Conservation (phyloP, 1,140 invertebrate species). For the Idris sp. region DNA sequence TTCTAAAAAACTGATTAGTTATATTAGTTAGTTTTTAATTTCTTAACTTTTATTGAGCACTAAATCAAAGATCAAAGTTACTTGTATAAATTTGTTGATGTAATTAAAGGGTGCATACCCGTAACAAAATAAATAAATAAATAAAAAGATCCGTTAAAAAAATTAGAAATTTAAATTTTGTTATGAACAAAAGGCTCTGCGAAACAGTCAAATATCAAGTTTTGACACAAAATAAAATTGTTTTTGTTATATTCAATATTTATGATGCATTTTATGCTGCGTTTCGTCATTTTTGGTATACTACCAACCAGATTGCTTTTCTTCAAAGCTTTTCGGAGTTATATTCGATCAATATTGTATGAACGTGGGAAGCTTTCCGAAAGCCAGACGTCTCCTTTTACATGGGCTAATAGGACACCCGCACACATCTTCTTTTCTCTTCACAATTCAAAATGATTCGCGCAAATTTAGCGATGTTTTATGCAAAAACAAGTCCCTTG, state of each 20-base stretch:
- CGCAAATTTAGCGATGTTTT: constrained; percentile 35
- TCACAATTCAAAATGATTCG: constrained; percentile 47
- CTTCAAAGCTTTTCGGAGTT: constrained; percentile 43
- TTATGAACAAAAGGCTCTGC: no score
- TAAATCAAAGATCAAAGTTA: no score
- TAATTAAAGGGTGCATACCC: no score
- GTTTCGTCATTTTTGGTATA: constrained; percentile 17
- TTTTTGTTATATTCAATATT: constrained; percentile 44
- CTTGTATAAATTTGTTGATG: no score
- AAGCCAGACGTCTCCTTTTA: constrained; percentile 53
- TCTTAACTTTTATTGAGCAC: no score
- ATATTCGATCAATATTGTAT: constrained; percentile 40
- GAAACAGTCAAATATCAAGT: no score
- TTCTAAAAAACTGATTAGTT: no score
- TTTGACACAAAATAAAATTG: constrained; percentile 17
- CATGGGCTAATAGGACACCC: constrained; percentile 45
- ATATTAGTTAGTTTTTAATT: no score
- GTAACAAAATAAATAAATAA: no score
- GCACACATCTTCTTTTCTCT: constrained; percentile 57
- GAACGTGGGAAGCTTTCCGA: constrained; percentile 54
- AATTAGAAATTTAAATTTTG: no score
- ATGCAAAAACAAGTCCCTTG: constrained; percentile 40
- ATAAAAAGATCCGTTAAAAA: no score
- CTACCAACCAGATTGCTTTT: constrained; percentile 37
- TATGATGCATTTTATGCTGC: constrained; percentile 26